Evolutionary conservation across 2,888 invertebrate genomes (phyloP), one percentile per base, ranked within the genome.

Genomic region (Sesia bembeciformis): DNA sequence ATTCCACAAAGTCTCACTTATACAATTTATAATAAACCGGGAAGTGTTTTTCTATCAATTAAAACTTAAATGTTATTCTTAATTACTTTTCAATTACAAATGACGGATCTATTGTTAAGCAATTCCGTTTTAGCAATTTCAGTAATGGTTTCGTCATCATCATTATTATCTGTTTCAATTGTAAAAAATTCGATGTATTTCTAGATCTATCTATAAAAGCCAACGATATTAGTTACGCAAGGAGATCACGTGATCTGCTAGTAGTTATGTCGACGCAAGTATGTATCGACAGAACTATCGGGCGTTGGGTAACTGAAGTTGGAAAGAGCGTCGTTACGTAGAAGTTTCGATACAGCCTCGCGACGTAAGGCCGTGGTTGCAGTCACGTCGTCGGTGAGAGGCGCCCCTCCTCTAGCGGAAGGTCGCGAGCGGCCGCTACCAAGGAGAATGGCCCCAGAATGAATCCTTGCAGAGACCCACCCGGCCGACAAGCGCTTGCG

Each of bases 281-380:
- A 76, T 81, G 78, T 84, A 87, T 84, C 79, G 83, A 79, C 78
- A 74, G 81, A 86, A 81, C 84, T 84, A 85, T 86, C 78, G 75
- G 72, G 76, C 78, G 78, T 88, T 88, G 86, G 77, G 88, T 87
- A 88, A 88, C 82, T 76, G 87, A 87, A 63, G 74, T 71, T 85
- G 81, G 86, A 85, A 86, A 86, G 84, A 88, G 85, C 82, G 84
- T 80, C 80, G 82, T 87, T 87, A 85, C 86, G 86, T 86, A 82
- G 80, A 83, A 73, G 84, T 87, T 87, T 87, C 84, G 80, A 87
- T 87, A 86, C 85, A 87, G 82, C 86, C 88, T 88, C 88, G 88
- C 86, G 78, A 77, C 76, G 80, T 88, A 84, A 87, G 88, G 88
- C 88, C 88, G 87, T 78, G 82, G 83, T 81, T 83, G 84, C 86